Percentiles rank a stretch among this genome's conserved stretches.
These are phyloP conservation scores for Pholis gunnellus DNA, from an alignment of 2,113 vertebrate genomes.

Conservation along the genomic window DNA sequence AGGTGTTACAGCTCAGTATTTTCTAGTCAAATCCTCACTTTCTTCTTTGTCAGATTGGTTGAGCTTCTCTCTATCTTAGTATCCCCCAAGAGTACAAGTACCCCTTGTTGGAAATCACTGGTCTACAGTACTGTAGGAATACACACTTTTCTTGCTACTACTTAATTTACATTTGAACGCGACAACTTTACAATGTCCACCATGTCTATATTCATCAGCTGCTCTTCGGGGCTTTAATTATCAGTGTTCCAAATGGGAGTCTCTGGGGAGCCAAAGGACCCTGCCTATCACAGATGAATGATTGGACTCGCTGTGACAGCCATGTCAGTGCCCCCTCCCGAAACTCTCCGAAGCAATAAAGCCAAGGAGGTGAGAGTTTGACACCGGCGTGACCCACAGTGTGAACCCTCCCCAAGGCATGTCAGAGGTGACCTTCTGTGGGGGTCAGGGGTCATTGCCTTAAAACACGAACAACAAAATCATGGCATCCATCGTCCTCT, in stretches of 20 bases:
- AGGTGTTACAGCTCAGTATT: not conserved
- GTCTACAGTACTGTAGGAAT: not conserved
- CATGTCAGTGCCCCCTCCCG: constrained; percentile 41
- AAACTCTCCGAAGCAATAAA: constrained; percentile 65
- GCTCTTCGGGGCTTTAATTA: constrained; percentile 39
- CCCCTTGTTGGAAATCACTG: not conserved
- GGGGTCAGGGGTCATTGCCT: constrained; percentile 75
- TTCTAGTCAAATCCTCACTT: not conserved
- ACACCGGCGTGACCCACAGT: constrained; percentile 59
- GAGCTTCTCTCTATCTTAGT: not conserved
- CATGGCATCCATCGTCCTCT: constrained; percentile 26
- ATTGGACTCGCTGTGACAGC: constrained; percentile 70
- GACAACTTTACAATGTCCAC: constrained; percentile 11
- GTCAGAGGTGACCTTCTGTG: constrained; percentile 78
- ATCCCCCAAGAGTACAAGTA: not conserved
- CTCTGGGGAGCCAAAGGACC: constrained; percentile 41
- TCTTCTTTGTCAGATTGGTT: not conserved
- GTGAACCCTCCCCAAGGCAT: constrained; percentile 51
- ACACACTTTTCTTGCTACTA: not conserved
- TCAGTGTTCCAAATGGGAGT: constrained; percentile 46
- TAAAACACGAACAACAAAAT: constrained; percentile 72
- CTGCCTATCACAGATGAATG: constrained; percentile 67
- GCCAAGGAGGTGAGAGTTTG: constrained; percentile 69
- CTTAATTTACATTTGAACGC: constrained; percentile 36
- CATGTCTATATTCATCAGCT: constrained; percentile 55